Conservation (phyloP, 2,888 invertebrate species). For the Bellardia pandia region DNA sequence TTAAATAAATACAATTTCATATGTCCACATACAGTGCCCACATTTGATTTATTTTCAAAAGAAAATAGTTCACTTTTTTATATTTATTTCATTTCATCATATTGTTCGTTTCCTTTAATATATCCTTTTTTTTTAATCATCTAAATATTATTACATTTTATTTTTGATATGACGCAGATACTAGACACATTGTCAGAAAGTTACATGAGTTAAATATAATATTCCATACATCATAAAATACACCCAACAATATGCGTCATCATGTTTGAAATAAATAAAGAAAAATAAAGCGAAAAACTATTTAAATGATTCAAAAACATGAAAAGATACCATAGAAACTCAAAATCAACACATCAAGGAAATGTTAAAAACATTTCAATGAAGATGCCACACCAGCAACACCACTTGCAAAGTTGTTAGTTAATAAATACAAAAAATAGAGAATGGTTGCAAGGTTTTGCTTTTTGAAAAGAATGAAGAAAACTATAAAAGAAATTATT, state of each 20-base stretch:
- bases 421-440: not conserved
- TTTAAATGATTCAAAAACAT: constrained; percentile 44
- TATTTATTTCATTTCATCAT: constrained; percentile 24
- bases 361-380: constrained; percentile 32
- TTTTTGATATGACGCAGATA: constrained; percentile 40
- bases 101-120: not conserved
- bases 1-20: not conserved
- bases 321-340: constrained; percentile 50
- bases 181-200: constrained; percentile 18
- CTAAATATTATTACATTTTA: not conserved
- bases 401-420: not conserved
- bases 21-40: not conserved
- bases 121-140: constrained; percentile 28
- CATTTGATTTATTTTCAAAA: not conserved
- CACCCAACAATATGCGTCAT: constrained; percentile 55
- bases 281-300: constrained; percentile 12
- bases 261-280: constrained; percentile 3
- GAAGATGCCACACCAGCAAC: not conserved
- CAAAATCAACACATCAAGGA: constrained; percentile 57
- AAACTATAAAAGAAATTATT: not conserved
- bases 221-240: constrained; percentile 20
- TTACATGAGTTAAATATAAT: constrained; percentile 10
- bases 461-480: not conserved
- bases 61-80: constrained; percentile 8
- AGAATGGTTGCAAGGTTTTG: not conserved